These are phyloP conservation scores for Naja naja DNA, from an alignment of 2,113 vertebrate genomes.

Conservation along the genomic window DNA sequence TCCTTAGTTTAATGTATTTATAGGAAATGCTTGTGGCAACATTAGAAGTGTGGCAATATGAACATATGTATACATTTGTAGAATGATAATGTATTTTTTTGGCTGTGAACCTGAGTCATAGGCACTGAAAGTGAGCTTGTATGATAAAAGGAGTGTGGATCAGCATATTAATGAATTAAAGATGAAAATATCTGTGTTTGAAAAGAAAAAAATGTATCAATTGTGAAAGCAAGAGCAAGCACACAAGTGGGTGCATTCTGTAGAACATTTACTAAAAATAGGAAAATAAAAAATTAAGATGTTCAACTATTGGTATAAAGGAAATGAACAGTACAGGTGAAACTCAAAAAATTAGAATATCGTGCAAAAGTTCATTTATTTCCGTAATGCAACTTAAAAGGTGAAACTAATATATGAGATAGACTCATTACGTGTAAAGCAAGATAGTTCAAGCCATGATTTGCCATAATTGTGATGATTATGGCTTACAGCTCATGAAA, in stretches of 20 bases:
- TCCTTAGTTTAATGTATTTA: background rate
- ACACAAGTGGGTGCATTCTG: background rate
- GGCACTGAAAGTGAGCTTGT: background rate
- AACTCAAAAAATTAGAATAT: too few relatives aligned
- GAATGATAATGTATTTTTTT: background rate
- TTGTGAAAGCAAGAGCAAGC: background rate
- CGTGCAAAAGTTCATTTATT: too few relatives aligned
- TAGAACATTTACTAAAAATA: background rate
- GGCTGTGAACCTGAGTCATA: background rate
- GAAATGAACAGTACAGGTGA: background rate
- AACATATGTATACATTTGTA: background rate
- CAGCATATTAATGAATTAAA: background rate
- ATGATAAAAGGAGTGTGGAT: background rate
- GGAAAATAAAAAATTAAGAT: background rate
- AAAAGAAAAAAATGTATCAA: background rate
- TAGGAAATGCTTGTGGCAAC: background rate
- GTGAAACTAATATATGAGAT: too few relatives aligned
- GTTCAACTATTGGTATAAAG: background rate
- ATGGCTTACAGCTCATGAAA: too few relatives aligned
- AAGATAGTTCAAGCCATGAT: too few relatives aligned
- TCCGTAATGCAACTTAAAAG: too few relatives aligned
- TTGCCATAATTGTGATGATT: too few relatives aligned
- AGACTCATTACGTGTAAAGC: too few relatives aligned
- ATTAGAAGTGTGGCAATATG: background rate
- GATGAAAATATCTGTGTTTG: background rate